phyloP scores from a whole-genome alignment of 1,140 invertebrate species.

The Coelopa frigida region DNA sequence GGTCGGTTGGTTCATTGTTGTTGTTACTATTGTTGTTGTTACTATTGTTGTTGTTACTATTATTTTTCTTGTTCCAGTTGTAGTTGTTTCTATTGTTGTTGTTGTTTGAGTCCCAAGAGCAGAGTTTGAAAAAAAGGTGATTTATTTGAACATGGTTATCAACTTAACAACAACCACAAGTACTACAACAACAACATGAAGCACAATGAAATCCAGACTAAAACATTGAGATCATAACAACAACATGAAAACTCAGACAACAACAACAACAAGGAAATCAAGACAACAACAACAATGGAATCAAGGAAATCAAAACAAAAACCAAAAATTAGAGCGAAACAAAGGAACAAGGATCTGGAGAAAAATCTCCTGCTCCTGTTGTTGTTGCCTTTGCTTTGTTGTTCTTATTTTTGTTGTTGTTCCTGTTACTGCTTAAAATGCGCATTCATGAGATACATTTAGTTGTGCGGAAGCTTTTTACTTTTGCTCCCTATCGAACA shows the following conservation, averaged over 20 bases:
- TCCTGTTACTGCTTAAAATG: too few relatives aligned
- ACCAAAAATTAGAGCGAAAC: too few relatives aligned
- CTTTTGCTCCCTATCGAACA: too few relatives aligned
- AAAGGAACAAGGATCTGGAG: too few relatives aligned
- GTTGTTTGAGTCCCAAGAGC: neutral
- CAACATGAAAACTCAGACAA: conserved; percentile 2
- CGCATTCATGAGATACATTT: too few relatives aligned
- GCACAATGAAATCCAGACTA: conserved; percentile 5
- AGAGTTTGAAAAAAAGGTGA: conserved; percentile 26
- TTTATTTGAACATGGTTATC: conserved; percentile 46
- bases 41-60: conserved; percentile 2
- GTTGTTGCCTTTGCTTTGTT: too few relatives aligned
- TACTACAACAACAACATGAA: conserved; percentile 38
- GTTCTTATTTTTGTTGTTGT: too few relatives aligned
- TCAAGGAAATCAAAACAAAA: too few relatives aligned
- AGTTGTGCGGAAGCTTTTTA: too few relatives aligned
- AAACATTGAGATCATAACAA: conserved; percentile 1
- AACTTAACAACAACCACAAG: conserved; percentile 38
- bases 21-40: neutral
- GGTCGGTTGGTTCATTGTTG: neutral
- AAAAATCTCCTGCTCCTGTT: too few relatives aligned
- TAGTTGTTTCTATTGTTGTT: neutral
- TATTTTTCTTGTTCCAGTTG: neutral
- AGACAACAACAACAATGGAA: too few relatives aligned
- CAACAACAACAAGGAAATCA: too few relatives aligned